Percentiles rank a stretch among this genome's conserved stretches.
Evolutionary conservation across 2,888 invertebrate genomes (phyloP).

Genomic region (Scrobipalpa costella): DNA sequence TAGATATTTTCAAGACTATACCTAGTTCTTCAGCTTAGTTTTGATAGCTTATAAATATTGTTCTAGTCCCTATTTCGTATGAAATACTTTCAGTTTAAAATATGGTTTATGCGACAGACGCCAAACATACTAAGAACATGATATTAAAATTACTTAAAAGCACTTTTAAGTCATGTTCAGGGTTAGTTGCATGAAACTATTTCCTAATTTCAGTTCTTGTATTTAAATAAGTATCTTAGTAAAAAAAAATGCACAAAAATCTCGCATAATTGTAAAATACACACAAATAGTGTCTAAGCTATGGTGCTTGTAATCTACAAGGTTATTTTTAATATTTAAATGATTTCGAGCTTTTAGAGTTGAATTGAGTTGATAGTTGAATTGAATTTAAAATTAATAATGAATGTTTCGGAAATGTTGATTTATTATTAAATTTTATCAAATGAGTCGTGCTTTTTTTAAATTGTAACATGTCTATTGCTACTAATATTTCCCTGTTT

Average conservation of each 20-base stretch:
- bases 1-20: not conserved
- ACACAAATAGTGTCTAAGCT: constrained; percentile 23
- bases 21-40: not conserved
- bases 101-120: not conserved
- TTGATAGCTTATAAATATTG: not conserved
- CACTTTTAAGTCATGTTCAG: too few species aligned
- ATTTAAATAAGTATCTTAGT: constrained; percentile 2
- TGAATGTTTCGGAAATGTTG: constrained; percentile 25
- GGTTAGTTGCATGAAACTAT: too few species aligned
- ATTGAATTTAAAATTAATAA: constrained; percentile 20
- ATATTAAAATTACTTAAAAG: too few species aligned
- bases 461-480: constrained; percentile 28
- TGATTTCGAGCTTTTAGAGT: constrained; percentile 19
- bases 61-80: constrained; percentile 10
- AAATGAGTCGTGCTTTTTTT: constrained; percentile 20
- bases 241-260: constrained; percentile 25
- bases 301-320: constrained; percentile 27
- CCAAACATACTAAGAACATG: too few species aligned
- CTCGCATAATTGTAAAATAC: constrained; percentile 15
- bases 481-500: constrained; percentile 17
- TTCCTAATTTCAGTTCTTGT: not conserved
- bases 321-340: constrained; percentile 18
- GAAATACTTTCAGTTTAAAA: constrained; percentile 5
- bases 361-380: constrained; percentile 23
- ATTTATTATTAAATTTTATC: constrained; percentile 29